Conservation (phyloP, 2,888 invertebrate genomes). For the Apodemia zela region DNA sequence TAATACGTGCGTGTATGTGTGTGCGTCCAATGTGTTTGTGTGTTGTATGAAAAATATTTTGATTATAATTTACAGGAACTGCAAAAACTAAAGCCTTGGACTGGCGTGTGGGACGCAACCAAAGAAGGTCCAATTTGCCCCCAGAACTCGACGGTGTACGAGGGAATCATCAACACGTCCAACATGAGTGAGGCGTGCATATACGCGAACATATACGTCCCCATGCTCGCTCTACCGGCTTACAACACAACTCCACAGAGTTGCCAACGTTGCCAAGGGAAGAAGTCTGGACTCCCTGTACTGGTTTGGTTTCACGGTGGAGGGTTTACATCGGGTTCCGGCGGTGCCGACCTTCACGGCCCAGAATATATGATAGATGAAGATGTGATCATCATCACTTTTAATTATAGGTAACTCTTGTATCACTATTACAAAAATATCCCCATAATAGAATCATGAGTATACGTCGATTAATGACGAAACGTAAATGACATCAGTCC, state of each 20-base stretch:
- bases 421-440: no score
- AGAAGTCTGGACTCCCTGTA: conserved; percentile 47
- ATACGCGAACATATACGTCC: conserved; percentile 63
- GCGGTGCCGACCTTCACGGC: conserved; percentile 52
- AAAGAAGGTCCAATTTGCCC: conserved; percentile 81
- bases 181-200: conserved; percentile 59
- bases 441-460: no score
- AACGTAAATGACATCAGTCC: no score
- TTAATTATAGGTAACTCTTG: no score
- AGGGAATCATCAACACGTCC: conserved; percentile 42
- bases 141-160: conserved; percentile 74
- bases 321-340: conserved; percentile 65
- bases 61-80: conserved; percentile 63
- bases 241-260: conserved; percentile 31
- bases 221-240: conserved; percentile 42
- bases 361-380: no score
- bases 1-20: no score
- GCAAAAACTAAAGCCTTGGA: conserved; percentile 72
- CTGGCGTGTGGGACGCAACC: conserved; percentile 71
- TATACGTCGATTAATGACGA: no score
- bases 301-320: conserved; percentile 69
- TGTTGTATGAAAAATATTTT: no score
- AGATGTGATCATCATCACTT: no score
- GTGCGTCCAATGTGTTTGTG: no score
- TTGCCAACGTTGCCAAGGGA: conserved; percentile 28